A percentile compares a stretch with the other conserved stretches of the same genome.
These are phyloP conservation scores for Philereme transversata DNA, from an alignment of 2,888 invertebrate species.

Conservation along the genomic window DNA sequence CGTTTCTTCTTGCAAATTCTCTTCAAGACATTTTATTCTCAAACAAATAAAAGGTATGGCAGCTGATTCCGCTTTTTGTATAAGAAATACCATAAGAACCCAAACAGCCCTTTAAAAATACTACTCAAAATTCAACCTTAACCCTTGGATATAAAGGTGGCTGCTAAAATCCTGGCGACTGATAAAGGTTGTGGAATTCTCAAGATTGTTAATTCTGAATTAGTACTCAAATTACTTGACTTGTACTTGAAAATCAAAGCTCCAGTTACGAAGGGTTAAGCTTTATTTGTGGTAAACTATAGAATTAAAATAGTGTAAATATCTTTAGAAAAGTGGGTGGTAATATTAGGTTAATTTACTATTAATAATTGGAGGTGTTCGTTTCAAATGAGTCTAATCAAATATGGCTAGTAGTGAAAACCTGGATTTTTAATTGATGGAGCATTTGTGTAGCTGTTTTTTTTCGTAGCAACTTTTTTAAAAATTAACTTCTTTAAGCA, in stretches of 20 bases:
- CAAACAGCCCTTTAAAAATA: not conserved
- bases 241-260: slow-evolving; percentile 37
- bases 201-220: slow-evolving; percentile 38
- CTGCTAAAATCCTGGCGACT: not conserved
- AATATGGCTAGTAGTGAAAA: slow-evolving; percentile 5
- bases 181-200: slow-evolving; percentile 8
- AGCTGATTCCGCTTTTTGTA: slow-evolving; percentile 69
- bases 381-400: slow-evolving; percentile 17
- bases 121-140: slow-evolving; percentile 22
- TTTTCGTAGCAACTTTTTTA: too few species aligned
- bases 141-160: not conserved
- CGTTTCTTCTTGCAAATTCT: slow-evolving; percentile 74
- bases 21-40: slow-evolving; percentile 68
- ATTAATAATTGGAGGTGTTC: slow-evolving; percentile 34
- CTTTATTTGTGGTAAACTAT: slow-evolving; percentile 32
- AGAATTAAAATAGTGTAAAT: slow-evolving; percentile 42
- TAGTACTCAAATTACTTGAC: slow-evolving; percentile 48
- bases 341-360: slow-evolving; percentile 20
- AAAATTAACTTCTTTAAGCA: too few species aligned
- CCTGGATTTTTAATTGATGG: too few species aligned
- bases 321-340: slow-evolving; percentile 33
- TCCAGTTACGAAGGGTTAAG: slow-evolving; percentile 39
- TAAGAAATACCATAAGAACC: slow-evolving; percentile 20
- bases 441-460: too few species aligned
- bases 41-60: slow-evolving; percentile 65